A percentile compares a stretch with the other conserved stretches of the same genome.
phyloP scores from a whole-genome alignment of 2,888 invertebrate species.

The Andrena camellia region DNA sequence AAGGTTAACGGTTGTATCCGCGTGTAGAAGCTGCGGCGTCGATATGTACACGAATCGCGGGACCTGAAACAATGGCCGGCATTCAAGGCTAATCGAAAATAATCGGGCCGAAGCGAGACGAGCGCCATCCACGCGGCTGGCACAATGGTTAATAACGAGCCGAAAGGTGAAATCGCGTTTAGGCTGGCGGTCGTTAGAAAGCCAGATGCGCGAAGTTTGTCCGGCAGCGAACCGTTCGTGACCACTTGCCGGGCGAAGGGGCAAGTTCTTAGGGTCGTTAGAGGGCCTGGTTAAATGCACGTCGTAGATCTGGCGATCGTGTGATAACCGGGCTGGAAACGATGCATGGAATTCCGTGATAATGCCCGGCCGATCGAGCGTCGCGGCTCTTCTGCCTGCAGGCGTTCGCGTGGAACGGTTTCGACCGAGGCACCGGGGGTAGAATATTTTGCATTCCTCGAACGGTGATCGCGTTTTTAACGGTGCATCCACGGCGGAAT shows the following conservation, averaged over 20 bases:
- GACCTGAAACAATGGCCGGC: slow-evolving; percentile 61
- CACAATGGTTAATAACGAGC: slow-evolving; percentile 48
- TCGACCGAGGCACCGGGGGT: slow-evolving; percentile 4
- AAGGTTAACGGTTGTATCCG: slow-evolving; percentile 76
- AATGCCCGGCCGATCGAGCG: slow-evolving; percentile 29
- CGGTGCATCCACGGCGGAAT: background rate
- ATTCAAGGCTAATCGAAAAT: slow-evolving; percentile 66
- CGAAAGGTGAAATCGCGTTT: slow-evolving; percentile 51
- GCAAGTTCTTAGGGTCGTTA: slow-evolving; percentile 29
- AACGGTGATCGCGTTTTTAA: slow-evolving; percentile 27
- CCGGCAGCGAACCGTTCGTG: slow-evolving; percentile 22
- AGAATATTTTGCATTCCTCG: slow-evolving; percentile 29
- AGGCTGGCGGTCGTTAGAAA: slow-evolving; percentile 35
- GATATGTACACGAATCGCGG: slow-evolving; percentile 48
- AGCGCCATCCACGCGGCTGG: slow-evolving; percentile 15
- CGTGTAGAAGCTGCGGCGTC: slow-evolving; percentile 61
- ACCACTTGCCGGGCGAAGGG: slow-evolving; percentile 11
- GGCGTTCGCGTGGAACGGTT: slow-evolving; percentile 30
- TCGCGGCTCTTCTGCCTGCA: slow-evolving; percentile 13
- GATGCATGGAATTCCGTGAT: slow-evolving; percentile 48
- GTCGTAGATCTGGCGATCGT: slow-evolving; percentile 32
- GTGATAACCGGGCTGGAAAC: slow-evolving; percentile 48
- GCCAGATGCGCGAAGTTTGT: background rate
- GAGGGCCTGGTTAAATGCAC: slow-evolving; percentile 16
- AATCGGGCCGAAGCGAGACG: slow-evolving; percentile 48